Percentiles rank a stretch among this genome's conserved stretches.
These are phyloP conservation scores for Hiodon tergisus DNA, from an alignment of 2,113 vertebrate genomes.

Conservation along the genomic window DNA sequence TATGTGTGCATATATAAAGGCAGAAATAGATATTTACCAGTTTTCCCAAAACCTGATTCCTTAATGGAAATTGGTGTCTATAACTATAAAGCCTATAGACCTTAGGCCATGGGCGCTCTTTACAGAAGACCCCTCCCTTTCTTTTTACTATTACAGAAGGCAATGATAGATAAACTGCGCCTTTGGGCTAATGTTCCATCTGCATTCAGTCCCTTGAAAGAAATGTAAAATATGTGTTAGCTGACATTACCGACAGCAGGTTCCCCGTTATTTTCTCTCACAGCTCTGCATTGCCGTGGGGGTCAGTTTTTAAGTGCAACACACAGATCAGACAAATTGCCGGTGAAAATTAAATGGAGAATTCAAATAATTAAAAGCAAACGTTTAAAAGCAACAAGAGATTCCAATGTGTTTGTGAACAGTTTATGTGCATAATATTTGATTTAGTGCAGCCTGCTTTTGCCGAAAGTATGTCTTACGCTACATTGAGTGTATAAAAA, in stretches of 20 bases:
- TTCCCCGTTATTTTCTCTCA: conserved; percentile 53
- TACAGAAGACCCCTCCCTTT: background rate
- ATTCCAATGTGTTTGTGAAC: conserved; percentile 41
- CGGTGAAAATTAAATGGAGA: conserved; percentile 65
- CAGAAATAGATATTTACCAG: background rate
- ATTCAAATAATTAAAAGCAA: conserved; percentile 54
- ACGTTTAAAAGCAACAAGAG: conserved; percentile 35
- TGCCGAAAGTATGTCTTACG: no score
- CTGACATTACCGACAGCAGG: conserved; percentile 57
- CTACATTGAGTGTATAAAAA: no score
- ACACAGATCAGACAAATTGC: conserved; percentile 64
- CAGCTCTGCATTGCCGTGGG: conserved; percentile 50
- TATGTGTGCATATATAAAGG: background rate
- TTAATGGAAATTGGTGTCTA: background rate
- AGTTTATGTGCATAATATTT: no score
- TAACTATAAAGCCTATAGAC: background rate
- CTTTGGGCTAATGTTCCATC: conserved; percentile 37
- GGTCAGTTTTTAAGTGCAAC: conserved; percentile 51
- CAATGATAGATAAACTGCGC: background rate
- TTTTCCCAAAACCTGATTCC: background rate
- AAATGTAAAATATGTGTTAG: conserved; percentile 62
- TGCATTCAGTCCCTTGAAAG: conserved; percentile 52
- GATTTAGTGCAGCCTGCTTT: no score
- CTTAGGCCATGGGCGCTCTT: background rate
- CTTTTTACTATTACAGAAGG: background rate